Conservation (phyloP, 2,888 invertebrate species). For the Heliconius erato region DNA sequence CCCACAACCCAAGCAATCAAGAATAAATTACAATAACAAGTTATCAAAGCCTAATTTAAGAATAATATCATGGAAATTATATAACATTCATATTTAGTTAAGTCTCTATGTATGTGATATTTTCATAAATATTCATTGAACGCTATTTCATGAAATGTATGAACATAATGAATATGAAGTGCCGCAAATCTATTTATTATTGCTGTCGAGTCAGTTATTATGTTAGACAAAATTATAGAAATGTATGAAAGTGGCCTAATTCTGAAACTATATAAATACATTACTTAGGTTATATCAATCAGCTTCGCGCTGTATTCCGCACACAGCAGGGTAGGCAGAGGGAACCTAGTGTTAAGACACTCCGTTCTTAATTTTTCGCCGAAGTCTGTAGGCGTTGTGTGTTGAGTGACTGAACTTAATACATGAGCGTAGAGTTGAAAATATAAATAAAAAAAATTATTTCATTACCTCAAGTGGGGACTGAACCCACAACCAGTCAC, state of each 20-base stretch:
- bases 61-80: background rate
- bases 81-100: background rate
- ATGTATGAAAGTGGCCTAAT: background rate
- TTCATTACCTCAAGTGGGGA: too few species aligned
- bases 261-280: background rate
- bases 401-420: too few species aligned
- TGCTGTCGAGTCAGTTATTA: background rate
- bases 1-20: background rate
- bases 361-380: background rate
- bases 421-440: too few species aligned
- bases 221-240: background rate
- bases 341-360: background rate
- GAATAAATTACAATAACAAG: background rate
- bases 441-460: too few species aligned
- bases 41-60: background rate
- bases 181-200: conserved; percentile 29
- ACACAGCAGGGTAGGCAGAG: background rate
- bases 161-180: conserved; percentile 24
- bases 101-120: background rate
- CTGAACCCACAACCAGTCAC: too few species aligned
- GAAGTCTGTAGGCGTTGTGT: too few species aligned
- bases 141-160: conserved; percentile 7
- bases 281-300: background rate
- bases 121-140: conserved; percentile 25
- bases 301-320: background rate